A percentile compares a stretch with the other conserved stretches of the same genome.
Evolutionary conservation across 2,797 vertebrate species (phyloP).

Genomic region (Prunella strophiata): DNA sequence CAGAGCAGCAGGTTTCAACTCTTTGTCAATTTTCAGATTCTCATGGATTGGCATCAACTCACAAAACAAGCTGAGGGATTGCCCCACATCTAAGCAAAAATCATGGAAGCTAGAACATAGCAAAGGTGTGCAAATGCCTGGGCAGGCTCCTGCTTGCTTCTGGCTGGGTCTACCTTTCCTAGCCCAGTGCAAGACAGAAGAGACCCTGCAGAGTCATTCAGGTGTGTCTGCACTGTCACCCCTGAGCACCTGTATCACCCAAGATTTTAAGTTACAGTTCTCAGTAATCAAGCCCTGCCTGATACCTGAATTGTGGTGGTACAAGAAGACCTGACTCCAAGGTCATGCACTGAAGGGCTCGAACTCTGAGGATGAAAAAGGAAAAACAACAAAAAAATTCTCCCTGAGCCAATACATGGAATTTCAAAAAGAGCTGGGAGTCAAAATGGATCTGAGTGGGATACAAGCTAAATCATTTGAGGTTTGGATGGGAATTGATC

Average conservation of each 20-base stretch:
- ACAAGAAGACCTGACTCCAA: not conserved
- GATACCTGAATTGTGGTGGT: not conserved
- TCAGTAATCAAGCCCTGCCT: not conserved
- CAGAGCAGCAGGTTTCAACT: not conserved
- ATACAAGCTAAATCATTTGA: not conserved
- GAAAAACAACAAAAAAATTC: not conserved
- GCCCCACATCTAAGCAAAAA: not conserved
- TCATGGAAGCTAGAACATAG: not conserved
- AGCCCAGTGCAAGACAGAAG: not conserved
- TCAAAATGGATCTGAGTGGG: not conserved
- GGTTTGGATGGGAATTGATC: not conserved
- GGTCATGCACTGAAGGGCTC: not conserved
- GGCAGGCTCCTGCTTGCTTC: not conserved
- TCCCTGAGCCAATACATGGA: not conserved
- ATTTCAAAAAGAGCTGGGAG: not conserved
- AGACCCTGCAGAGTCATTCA: not conserved
- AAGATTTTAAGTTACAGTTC: not conserved
- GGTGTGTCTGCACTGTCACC: not conserved
- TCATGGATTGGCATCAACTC: not conserved
- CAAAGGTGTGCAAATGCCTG: not conserved
- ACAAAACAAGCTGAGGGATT: not conserved
- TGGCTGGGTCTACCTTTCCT: not conserved
- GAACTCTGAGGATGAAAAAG: not conserved
- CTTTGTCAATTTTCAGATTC: not conserved
- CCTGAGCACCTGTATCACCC: accelerated